A percentile compares a stretch with the other conserved stretches of the same genome.
Evolutionary conservation across 2,797 vertebrate species (phyloP).

Genomic region (Staurois parvus): DNA sequence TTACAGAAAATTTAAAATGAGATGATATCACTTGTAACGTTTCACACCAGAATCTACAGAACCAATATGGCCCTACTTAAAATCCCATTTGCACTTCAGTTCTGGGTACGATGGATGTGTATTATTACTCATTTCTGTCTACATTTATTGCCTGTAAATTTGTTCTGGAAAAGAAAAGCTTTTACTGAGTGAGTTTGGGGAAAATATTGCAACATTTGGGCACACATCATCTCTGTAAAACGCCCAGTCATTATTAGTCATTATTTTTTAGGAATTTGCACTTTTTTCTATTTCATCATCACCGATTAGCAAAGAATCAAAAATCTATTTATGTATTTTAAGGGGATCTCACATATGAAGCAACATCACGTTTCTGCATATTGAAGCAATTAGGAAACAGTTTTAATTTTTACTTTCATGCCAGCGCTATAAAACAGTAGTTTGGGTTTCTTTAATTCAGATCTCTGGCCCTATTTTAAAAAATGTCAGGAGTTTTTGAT

Average conservation of each 20-base stretch:
- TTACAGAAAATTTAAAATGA: slow-evolving; percentile 16
- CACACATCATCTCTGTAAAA: slow-evolving; percentile 15
- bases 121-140: slow-evolving; percentile 24
- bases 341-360: neutral
- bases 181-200: neutral
- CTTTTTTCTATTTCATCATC: neutral
- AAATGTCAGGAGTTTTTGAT: neutral
- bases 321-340: neutral
- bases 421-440: no score
- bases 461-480: neutral
- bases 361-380: neutral
- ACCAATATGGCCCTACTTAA: neutral
- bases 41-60: neutral
- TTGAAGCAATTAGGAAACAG: neutral
- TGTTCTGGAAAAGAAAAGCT: neutral
- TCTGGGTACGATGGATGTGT: neutral
- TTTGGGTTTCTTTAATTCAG: neutral
- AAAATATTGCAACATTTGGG: slow-evolving; percentile 10
- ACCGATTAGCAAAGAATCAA: slow-evolving; percentile 5
- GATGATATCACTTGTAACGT: neutral
- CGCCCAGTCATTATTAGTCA: slow-evolving; percentile 39
- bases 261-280: neutral
- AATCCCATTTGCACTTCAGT: neutral
- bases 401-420: neutral
- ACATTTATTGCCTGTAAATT: neutral